Conservation (phyloP, 2,113 vertebrate species). For the Nematolebias whitei region DNA sequence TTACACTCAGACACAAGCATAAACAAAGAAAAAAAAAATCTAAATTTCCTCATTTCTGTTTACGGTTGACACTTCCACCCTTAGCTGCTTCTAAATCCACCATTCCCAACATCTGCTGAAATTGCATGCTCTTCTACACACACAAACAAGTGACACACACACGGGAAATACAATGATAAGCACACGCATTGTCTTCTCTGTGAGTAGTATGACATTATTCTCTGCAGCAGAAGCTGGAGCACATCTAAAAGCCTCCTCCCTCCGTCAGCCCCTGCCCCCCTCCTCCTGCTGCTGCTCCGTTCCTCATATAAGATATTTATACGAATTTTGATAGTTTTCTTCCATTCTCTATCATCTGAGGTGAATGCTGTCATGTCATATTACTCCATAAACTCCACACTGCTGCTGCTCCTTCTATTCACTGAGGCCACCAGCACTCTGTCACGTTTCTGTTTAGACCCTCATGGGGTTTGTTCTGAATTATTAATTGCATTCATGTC, state of each 20-base stretch:
- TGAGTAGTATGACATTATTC: constrained; percentile 45
- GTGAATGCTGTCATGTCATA: constrained; percentile 74
- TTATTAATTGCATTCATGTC: constrained; percentile 65
- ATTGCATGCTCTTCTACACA: not conserved
- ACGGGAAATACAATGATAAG: constrained; percentile 16
- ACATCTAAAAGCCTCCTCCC: constrained; percentile 33
- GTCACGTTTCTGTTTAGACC: constrained; percentile 49
- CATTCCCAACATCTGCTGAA: constrained; percentile 8
- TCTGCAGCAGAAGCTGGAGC: constrained; percentile 42
- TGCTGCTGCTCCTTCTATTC: constrained; percentile 38
- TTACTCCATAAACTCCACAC: constrained; percentile 58
- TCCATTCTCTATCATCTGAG: constrained; percentile 72
- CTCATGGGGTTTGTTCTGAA: constrained; percentile 55
- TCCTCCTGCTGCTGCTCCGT: constrained; percentile 1
- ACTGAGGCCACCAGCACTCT: constrained; percentile 30
- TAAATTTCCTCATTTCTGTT: constrained; percentile 1
- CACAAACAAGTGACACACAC: constrained; percentile 14
- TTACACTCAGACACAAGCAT: not conserved
- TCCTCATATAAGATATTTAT: constrained; percentile 76
- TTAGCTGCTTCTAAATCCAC: constrained; percentile 20
- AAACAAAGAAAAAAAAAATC: not conserved
- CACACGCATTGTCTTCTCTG: constrained; percentile 24
- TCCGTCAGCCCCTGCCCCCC: constrained; percentile 11
- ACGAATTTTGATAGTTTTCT: constrained; percentile 75
- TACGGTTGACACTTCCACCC: constrained; percentile 11